Conservation (phyloP, 2,113 vertebrate species). For the Gadus macrocephalus region DNA sequence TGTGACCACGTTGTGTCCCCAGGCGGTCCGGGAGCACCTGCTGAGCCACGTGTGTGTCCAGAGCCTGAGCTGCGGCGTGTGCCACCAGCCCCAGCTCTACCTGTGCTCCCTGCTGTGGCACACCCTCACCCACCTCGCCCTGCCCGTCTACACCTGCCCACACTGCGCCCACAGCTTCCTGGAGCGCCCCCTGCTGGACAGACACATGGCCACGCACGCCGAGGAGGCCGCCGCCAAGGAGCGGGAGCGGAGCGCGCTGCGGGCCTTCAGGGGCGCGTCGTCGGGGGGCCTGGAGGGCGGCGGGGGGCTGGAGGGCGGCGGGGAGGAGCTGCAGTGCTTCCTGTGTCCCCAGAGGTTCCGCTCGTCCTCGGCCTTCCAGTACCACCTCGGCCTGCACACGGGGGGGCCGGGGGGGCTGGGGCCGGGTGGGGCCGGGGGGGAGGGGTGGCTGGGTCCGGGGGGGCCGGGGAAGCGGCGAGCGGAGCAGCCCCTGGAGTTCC, state of each 20-base stretch:
- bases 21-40: slow-evolving; percentile 81
- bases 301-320: not conserved
- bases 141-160: slow-evolving; percentile 87
- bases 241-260: slow-evolving; percentile 36
- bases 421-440: too few relatives aligned
- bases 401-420: not conserved
- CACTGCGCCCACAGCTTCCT: slow-evolving; percentile 87
- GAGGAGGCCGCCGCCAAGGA: slow-evolving; percentile 65
- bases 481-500: slow-evolving; percentile 53
- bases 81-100: slow-evolving; percentile 81
- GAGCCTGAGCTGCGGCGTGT: slow-evolving; percentile 82
- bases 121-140: slow-evolving; percentile 79
- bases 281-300: slow-evolving; percentile 11
- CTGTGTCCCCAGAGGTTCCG: slow-evolving; percentile 73
- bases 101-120: slow-evolving; percentile 93
- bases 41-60: slow-evolving; percentile 83
- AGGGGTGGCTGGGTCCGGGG: too few relatives aligned
- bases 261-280: slow-evolving; percentile 10
- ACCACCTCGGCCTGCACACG: slow-evolving; percentile 84
- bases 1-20: slow-evolving; percentile 19
- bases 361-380: slow-evolving; percentile 79
- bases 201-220: slow-evolving; percentile 82
- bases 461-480: slow-evolving; percentile 62
- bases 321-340: slow-evolving; percentile 65
- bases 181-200: slow-evolving; percentile 83